phyloP scores from a whole-genome alignment of 1,140 invertebrate genomes.

The Ganaspis sp. region DNA sequence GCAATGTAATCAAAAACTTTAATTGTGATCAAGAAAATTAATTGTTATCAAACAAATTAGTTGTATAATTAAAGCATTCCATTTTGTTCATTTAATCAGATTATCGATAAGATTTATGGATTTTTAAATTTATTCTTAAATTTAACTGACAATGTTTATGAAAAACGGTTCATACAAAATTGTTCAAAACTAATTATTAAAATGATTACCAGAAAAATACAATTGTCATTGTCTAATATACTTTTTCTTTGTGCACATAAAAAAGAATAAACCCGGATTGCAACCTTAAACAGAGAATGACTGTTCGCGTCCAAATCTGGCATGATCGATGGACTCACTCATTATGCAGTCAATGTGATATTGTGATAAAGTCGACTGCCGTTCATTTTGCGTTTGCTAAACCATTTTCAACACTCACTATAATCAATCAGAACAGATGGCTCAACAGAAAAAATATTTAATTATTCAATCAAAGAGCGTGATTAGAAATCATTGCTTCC shows the following conservation, averaged over 20 bases:
- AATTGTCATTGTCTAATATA: not conserved
- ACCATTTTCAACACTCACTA: not conserved
- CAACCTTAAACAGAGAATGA: conserved; percentile 10
- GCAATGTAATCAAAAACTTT: too few relatives aligned
- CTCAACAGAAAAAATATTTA: not conserved
- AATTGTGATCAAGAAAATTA: too few relatives aligned
- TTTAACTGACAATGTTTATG: too few relatives aligned
- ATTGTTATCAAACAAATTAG: too few relatives aligned
- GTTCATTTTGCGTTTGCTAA: conserved; percentile 1
- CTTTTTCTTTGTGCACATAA: not conserved
- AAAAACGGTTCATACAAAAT: too few relatives aligned
- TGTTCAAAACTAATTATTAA: too few relatives aligned
- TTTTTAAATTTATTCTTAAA: too few relatives aligned
- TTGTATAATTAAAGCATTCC: too few relatives aligned
- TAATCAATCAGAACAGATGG: conserved; percentile 14
- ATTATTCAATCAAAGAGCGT: not conserved
- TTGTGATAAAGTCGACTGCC: not conserved
- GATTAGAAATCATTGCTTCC: not conserved
- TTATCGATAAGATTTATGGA: too few relatives aligned
- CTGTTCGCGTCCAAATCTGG: conserved; percentile 8
- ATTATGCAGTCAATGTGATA: conserved; percentile 1
- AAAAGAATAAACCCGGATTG: not conserved
- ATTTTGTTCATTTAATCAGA: too few relatives aligned
- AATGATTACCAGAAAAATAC: too few relatives aligned
- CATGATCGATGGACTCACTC: conserved; percentile 1